Evolutionary conservation across 2,888 invertebrate genomes (phyloP), one percentile per base, ranked within the genome.

Genomic region (Drosophila niveifrons): DNA sequence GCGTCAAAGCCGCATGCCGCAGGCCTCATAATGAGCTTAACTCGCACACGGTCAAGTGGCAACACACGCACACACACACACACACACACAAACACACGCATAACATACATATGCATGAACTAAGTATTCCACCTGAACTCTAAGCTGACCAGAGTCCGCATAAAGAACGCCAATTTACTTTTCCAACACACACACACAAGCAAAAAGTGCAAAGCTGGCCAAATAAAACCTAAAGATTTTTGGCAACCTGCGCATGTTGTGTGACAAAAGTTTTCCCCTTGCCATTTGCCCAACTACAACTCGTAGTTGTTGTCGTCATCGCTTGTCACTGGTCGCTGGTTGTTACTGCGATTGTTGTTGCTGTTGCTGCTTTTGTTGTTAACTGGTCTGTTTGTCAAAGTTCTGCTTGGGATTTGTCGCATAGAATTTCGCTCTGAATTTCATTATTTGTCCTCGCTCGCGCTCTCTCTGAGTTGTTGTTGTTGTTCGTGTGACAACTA

Each of bases 11-110:
- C 80, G 44, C 66, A 67, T 56, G 51, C 71, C 59, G 58, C 64
- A 73, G 59, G 56, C 46, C 56, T 52, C 62, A 78, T 85, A 88
- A 89, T 85, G 82, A 78, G 89, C 82, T 83, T 85, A 88, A 56
- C 51, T 50, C 51, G 39, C 52, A 79, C 43, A 65, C 46, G 62
- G 43, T 18, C 50, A 66, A 31, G 46, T 41, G 56, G 34, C 39
- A 15, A 17, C 34, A 29, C 44, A 66, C 55, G 13, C n/a, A 23
- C 23, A 23, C 23, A 23, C 4, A 23, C 1, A 23, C 23, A 6
- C 23, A 18, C 1, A 18, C 18, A 1, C 18, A 18, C 18, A 17
- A 1, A 17, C 17, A 1, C 17, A 23, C 23, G 1, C 23, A 23
- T 6, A 23, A 23, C 23, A 11, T 31, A 52, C 29, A 56, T 31